A percentile compares a stretch with the other conserved stretches of the same genome.
These are phyloP conservation scores for Agrilus biguttatus DNA, from an alignment of 2,888 invertebrate species.

Conservation along the genomic window DNA sequence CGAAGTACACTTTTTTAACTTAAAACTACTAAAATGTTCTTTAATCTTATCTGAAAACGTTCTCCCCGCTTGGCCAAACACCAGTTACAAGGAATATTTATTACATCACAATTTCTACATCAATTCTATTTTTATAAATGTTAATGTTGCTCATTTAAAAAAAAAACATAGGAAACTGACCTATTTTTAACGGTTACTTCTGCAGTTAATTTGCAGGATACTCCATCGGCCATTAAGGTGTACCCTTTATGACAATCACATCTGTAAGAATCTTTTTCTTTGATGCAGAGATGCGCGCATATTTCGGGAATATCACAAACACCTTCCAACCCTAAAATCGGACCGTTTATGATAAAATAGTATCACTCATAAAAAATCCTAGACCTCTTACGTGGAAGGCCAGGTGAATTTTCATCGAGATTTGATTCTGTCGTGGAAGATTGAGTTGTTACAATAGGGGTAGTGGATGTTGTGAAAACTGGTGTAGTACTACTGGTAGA, in stretches of 20 bases:
- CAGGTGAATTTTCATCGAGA: conserved; percentile 9
- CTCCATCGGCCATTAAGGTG: conserved; percentile 52
- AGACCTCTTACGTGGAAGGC: conserved; percentile 8
- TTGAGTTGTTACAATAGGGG: conserved; percentile 10
- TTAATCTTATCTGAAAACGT: too few relatives aligned
- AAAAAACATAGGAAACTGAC: too few relatives aligned
- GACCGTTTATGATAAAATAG: conserved; percentile 8
- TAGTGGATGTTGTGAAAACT: conserved; percentile 11
- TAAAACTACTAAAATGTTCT: too few relatives aligned
- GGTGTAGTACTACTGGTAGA: conserved; percentile 8
- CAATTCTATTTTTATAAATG: too few relatives aligned
- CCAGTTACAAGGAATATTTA: too few relatives aligned
- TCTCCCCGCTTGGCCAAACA: too few relatives aligned
- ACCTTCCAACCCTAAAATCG: conserved; percentile 29
- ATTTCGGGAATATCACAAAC: conserved; percentile 44
- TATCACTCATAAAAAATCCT: not conserved
- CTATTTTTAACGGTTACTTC: not conserved
- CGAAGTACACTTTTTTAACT: too few relatives aligned
- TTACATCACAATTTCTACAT: too few relatives aligned
- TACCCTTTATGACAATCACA: conserved; percentile 59
- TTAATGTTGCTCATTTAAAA: too few relatives aligned
- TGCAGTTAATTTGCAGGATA: conserved; percentile 46
- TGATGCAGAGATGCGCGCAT: conserved; percentile 67
- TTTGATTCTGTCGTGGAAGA: conserved; percentile 6
- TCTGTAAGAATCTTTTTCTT: conserved; percentile 52